Evolutionary conservation across 35 echinoderm and acorn worm species (phyloP).

Genomic region (Diadema setosum): DNA sequence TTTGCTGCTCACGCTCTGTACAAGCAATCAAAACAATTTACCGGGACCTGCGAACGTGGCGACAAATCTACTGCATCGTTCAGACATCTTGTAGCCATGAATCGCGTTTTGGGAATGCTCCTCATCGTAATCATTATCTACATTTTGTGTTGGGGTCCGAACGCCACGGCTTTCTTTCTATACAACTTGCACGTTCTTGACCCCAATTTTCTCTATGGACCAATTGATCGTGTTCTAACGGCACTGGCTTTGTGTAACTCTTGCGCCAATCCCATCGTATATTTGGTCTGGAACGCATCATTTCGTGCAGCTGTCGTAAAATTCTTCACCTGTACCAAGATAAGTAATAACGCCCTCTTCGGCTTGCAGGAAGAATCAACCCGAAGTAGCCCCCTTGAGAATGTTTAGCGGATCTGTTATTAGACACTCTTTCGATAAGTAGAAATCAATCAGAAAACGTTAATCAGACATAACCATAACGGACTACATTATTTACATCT

Average conservation of each 20-base stretch:
- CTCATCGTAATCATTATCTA: conserved; percentile 81
- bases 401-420: too few relatives aligned
- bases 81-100: conserved; percentile 41
- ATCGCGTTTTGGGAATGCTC: conserved; percentile 74
- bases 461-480: too few relatives aligned
- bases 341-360: neutral
- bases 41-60: neutral
- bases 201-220: conserved; percentile 28
- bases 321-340: neutral
- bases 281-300: conserved; percentile 65
- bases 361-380: too few relatives aligned
- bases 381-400: too few relatives aligned
- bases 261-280: conserved; percentile 94
- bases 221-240: conserved; percentile 51
- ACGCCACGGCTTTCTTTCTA: conserved; percentile 54
- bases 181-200: conserved; percentile 71
- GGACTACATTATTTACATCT: too few relatives aligned
- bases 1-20: neutral
- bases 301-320: conserved; percentile 52
- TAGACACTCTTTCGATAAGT: too few relatives aligned
- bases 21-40: conserved; percentile 18
- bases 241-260: conserved; percentile 76
- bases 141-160: conserved; percentile 85
- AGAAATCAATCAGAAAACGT: too few relatives aligned
- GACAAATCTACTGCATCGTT: neutral